A percentile compares a stretch with the other conserved stretches of the same genome.
Conservation (phyloP, 1,140 invertebrate genomes). For the Zaprionus lachaisei region DNA sequence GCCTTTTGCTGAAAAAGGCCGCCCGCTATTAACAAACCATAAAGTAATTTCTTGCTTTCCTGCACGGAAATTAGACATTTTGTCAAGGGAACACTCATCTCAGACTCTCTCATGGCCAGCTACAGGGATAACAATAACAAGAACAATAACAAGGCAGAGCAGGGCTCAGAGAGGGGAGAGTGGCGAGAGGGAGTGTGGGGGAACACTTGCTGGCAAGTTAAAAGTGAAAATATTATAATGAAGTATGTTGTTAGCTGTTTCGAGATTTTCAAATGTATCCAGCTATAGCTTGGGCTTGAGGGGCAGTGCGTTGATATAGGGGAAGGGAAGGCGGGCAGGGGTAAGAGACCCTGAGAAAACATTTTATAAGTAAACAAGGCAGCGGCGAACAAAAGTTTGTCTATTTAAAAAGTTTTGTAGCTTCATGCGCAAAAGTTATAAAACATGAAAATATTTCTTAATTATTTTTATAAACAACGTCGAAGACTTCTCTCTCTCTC, state of each 20-base stretch:
- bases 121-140: slow-evolving; percentile 62
- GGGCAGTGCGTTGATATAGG: background rate
- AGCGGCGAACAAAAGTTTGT: slow-evolving; percentile 71
- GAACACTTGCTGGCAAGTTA: slow-evolving; percentile 63
- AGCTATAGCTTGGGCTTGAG: slow-evolving; percentile 44
- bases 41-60: slow-evolving; percentile 83
- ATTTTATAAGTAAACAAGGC: slow-evolving; percentile 81
- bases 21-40: slow-evolving; percentile 80
- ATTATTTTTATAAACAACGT: slow-evolving; percentile 81
- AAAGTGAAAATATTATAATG: slow-evolving; percentile 83
- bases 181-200: slow-evolving; percentile 6
- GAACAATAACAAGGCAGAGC: slow-evolving; percentile 28
- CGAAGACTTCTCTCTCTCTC: slow-evolving; percentile 5
- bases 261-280: slow-evolving; percentile 81
- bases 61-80: slow-evolving; percentile 83
- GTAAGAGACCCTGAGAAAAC: slow-evolving; percentile 34
- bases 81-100: slow-evolving; percentile 77
- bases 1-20: slow-evolving; percentile 58
- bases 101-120: slow-evolving; percentile 22
- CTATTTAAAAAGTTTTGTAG: slow-evolving; percentile 78
- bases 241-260: slow-evolving; percentile 82
- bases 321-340: background rate
- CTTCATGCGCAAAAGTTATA: slow-evolving; percentile 79
- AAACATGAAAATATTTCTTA: slow-evolving; percentile 83
- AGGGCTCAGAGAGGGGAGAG: background rate